phyloP scores from a whole-genome alignment of 2,888 invertebrate species.

The Mantis religiosa region DNA sequence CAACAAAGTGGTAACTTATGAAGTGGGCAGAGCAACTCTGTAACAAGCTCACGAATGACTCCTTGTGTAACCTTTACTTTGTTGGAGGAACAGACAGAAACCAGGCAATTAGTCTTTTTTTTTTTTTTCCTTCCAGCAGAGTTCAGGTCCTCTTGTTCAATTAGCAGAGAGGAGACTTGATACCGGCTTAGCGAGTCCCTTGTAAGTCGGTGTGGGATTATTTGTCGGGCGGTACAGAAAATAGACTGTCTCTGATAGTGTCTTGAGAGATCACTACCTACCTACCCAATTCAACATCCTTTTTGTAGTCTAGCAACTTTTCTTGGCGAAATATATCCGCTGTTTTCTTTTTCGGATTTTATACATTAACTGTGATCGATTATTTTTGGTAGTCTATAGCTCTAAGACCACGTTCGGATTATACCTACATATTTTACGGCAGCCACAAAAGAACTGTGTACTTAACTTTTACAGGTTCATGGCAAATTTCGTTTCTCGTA shows the following conservation, averaged over 20 bases:
- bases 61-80: neutral
- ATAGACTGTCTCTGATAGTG: neutral
- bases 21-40: neutral
- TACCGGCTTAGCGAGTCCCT: conserved; percentile 1
- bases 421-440: too few relatives aligned
- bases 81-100: neutral
- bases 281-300: too few relatives aligned
- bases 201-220: neutral
- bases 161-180: conserved; percentile 13
- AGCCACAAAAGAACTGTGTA: too few relatives aligned
- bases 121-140: neutral
- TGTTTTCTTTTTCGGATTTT: too few relatives aligned
- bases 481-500: too few relatives aligned
- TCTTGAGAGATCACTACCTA: neutral
- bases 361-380: too few relatives aligned
- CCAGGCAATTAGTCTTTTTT: conserved; percentile 20
- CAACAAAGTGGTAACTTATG: too few relatives aligned
- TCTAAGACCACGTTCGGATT: too few relatives aligned
- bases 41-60: neutral
- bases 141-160: conserved; percentile 12
- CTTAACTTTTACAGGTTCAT: too few relatives aligned
- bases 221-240: neutral
- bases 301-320: too few relatives aligned
- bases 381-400: too few relatives aligned
- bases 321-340: too few relatives aligned